Evolutionary conservation across 1,140 invertebrate species (phyloP).

Genomic region (Ostrea edulis): DNA sequence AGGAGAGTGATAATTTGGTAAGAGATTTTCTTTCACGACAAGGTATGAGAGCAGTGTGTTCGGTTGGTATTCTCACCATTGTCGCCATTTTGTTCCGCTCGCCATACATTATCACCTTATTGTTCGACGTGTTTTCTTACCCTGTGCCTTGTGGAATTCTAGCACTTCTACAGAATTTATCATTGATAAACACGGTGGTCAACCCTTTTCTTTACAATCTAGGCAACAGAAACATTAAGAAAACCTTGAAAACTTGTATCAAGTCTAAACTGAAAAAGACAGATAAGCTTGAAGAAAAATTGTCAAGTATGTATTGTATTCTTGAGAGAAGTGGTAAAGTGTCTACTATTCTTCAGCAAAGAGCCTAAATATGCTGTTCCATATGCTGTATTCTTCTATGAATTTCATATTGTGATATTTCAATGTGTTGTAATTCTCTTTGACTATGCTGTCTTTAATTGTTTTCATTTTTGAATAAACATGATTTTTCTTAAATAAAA

Average conservation of each 20-base stretch:
- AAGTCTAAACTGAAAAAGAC: slow-evolving; percentile 47
- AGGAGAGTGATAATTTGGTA: slow-evolving; percentile 69
- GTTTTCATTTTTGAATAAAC: too few relatives aligned
- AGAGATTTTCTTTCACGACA: slow-evolving; percentile 69
- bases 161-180: slow-evolving; percentile 65
- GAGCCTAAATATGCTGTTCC: neutral
- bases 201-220: slow-evolving; percentile 75
- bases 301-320: slow-evolving; percentile 59
- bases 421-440: too few relatives aligned
- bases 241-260: slow-evolving; percentile 64
- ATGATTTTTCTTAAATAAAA: too few relatives aligned
- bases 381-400: neutral
- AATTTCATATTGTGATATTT: too few relatives aligned
- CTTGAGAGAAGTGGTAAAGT: slow-evolving; percentile 52
- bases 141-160: slow-evolving; percentile 60
- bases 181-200: slow-evolving; percentile 67
- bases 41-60: slow-evolving; percentile 71
- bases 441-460: too few relatives aligned
- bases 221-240: slow-evolving; percentile 70
- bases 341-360: slow-evolving; percentile 14
- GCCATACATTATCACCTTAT: slow-evolving; percentile 63
- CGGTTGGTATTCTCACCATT: slow-evolving; percentile 69
- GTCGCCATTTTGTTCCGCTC: slow-evolving; percentile 69
- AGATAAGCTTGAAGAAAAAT: slow-evolving; percentile 61
- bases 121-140: slow-evolving; percentile 58